Conservation (phyloP, 2,797 vertebrate species). For the Artibeus jamaicensis region DNA sequence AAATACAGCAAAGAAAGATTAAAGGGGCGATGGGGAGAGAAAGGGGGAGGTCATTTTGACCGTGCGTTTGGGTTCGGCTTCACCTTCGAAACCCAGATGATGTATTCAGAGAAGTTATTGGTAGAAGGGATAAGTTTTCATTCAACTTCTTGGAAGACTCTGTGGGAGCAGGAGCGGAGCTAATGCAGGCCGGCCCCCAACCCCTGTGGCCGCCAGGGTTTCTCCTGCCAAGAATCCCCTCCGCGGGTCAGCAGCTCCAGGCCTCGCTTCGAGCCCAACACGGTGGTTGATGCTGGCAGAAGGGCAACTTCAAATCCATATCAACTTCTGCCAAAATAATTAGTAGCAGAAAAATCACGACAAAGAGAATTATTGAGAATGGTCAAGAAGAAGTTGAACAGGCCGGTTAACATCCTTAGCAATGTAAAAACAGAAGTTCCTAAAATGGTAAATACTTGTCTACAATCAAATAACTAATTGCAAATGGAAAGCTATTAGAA, state of each 20-base stretch:
- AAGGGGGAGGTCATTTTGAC: slow-evolving; percentile 73
- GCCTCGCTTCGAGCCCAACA: slow-evolving; percentile 90
- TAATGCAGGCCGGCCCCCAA: too few relatives aligned
- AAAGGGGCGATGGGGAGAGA: slow-evolving; percentile 72
- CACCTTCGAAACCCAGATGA: slow-evolving; percentile 94
- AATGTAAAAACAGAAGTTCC: slow-evolving; percentile 68
- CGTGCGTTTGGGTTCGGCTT: slow-evolving; percentile 85
- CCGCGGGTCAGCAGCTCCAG: slow-evolving; percentile 89
- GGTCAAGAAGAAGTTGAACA: slow-evolving; percentile 93
- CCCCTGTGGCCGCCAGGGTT: slow-evolving; percentile 80
- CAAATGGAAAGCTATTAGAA: background rate
- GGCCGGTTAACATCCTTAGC: slow-evolving; percentile 93
- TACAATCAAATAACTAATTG: background rate
- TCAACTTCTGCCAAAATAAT: slow-evolving; percentile 94
- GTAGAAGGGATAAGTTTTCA: slow-evolving; percentile 90
- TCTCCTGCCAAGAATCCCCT: slow-evolving; percentile 88
- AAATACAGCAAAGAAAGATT: slow-evolving; percentile 89
- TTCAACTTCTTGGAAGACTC: slow-evolving; percentile 89
- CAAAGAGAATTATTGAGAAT: slow-evolving; percentile 92
- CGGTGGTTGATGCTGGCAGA: slow-evolving; percentile 87
- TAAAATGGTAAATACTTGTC: background rate
- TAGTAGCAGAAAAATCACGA: slow-evolving; percentile 94
- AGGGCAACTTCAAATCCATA: slow-evolving; percentile 92
- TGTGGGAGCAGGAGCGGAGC: slow-evolving; percentile 80
- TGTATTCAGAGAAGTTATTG: slow-evolving; percentile 95